These are phyloP conservation scores for Channa striata DNA, from an alignment of 2,797 vertebrate genomes.

Conservation along the genomic window DNA sequence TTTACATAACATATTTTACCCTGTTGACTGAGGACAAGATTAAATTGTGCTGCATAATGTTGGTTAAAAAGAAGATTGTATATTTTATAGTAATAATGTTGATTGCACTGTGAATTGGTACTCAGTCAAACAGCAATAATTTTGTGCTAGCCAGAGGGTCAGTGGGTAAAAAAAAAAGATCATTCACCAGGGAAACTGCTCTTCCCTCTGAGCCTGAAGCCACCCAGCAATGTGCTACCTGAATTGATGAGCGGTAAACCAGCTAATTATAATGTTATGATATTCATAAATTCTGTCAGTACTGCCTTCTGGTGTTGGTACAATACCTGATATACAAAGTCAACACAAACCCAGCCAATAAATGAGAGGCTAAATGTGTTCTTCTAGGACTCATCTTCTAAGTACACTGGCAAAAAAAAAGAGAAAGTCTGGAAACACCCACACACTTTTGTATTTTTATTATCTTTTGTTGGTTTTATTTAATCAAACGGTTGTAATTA, in stretches of 20 bases:
- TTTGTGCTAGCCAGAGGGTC: slow-evolving; percentile 38
- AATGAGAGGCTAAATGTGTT: slow-evolving; percentile 6
- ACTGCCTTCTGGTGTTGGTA: slow-evolving; percentile 37
- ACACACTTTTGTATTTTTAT: no score
- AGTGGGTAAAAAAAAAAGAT: slow-evolving; percentile 20
- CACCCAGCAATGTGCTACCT: slow-evolving; percentile 34
- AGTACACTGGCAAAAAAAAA: no score
- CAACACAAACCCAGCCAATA: slow-evolving; percentile 17
- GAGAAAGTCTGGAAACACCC: no score
- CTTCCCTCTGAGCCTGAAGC: slow-evolving; percentile 29
- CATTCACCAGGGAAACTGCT: slow-evolving; percentile 36
- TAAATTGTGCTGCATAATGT: not conserved
- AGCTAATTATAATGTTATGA: slow-evolving; percentile 66
- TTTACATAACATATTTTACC: no score
- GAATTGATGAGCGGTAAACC: slow-evolving; percentile 59
- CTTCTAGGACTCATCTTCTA: not conserved
- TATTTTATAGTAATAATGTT: slow-evolving; percentile 33
- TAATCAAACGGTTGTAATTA: no score
- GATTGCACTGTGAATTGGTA: slow-evolving; percentile 32
- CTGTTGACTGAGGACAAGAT: not conserved
- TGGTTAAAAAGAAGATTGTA: slow-evolving; percentile 8
- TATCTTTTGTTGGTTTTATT: no score
- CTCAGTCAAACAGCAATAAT: slow-evolving; percentile 32
- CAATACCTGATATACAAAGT: slow-evolving; percentile 25
- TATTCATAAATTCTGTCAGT: slow-evolving; percentile 46